These are phyloP conservation scores for Gasteruption jaculator DNA, from an alignment of 2,888 invertebrate genomes.

Conservation along the genomic window DNA sequence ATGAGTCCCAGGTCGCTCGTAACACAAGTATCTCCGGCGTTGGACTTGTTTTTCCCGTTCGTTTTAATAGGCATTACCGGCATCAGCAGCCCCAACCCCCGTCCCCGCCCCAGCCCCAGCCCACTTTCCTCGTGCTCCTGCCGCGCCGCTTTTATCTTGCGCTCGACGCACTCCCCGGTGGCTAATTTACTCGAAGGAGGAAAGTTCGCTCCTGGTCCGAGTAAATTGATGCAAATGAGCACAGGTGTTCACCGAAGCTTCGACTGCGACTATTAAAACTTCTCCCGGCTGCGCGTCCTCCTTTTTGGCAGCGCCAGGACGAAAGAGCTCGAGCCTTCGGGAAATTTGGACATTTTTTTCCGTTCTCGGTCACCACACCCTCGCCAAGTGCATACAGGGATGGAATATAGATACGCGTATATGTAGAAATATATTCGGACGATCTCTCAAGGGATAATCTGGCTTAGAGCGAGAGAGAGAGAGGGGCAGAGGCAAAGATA, in stretches of 20 bases:
- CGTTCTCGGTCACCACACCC: constrained; percentile 3
- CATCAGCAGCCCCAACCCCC: neutral
- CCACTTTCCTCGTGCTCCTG: constrained; percentile 12
- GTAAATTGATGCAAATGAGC: constrained; percentile 49
- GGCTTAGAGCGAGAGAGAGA: constrained; percentile 30
- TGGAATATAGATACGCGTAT: constrained; percentile 14
- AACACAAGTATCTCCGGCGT: constrained; percentile 47
- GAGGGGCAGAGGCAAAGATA: neutral
- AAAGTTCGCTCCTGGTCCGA: constrained; percentile 39
- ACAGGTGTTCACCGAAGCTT: no score
- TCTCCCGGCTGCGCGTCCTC: no score
- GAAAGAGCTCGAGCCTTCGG: neutral
- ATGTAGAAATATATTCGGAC: constrained; percentile 39
- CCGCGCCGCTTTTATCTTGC: constrained; percentile 35
- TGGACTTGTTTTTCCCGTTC: constrained; percentile 48
- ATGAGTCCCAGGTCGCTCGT: constrained; percentile 48
- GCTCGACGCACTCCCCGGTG: constrained; percentile 40
- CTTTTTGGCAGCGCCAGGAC: no score
- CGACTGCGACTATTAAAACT: no score
- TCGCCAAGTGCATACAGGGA: constrained; percentile 3
- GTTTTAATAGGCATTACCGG: constrained; percentile 41
- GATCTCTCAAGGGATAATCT: constrained; percentile 42
- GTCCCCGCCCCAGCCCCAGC: neutral
- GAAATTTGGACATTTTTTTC: neutral
- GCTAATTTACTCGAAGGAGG: constrained; percentile 43